Conservation (phyloP, 2,888 invertebrate species). For the Pediacus dermestoides region DNA sequence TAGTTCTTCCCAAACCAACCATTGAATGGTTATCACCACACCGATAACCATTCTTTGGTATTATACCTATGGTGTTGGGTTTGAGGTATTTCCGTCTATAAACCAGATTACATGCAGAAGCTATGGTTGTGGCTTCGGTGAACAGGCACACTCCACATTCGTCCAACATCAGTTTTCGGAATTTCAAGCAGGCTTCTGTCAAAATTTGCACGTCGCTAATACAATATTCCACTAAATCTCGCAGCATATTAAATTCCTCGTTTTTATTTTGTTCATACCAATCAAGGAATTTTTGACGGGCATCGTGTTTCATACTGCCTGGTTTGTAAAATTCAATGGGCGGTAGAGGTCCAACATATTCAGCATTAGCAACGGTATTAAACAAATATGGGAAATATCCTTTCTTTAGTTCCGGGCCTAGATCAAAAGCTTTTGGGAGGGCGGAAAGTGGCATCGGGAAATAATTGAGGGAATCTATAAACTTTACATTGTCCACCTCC, state of each 20-base stretch:
- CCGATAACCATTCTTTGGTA: conserved; percentile 34
- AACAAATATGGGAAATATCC: conserved; percentile 29
- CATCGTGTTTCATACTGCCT: conserved; percentile 11
- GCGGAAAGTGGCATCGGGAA: conserved; percentile 24
- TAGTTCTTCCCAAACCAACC: conserved; percentile 20
- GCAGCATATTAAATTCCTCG: conserved; percentile 28
- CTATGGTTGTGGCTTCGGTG: conserved; percentile 27
- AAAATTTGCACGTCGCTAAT: conserved; percentile 31
- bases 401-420: conserved; percentile 19
- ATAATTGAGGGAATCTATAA: conserved; percentile 32
- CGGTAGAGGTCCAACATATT: conserved; percentile 20
- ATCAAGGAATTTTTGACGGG: conserved; percentile 12
- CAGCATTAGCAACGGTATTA: conserved; percentile 17
- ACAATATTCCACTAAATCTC: conserved; percentile 31
- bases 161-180: conserved; percentile 26
- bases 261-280: conserved; percentile 17
- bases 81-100: conserved; percentile 31
- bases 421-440: conserved; percentile 23
- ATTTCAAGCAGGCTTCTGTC: conserved; percentile 30
- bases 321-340: conserved; percentile 14
- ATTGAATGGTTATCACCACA: conserved; percentile 17
- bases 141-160: conserved; percentile 29
- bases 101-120: conserved; percentile 30
- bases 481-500: conserved; percentile 16
- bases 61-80: conserved; percentile 30